These are phyloP conservation scores for Anguilla pacifica DNA, from an alignment of 2,797 vertebrate species.

Conservation along the genomic window DNA sequence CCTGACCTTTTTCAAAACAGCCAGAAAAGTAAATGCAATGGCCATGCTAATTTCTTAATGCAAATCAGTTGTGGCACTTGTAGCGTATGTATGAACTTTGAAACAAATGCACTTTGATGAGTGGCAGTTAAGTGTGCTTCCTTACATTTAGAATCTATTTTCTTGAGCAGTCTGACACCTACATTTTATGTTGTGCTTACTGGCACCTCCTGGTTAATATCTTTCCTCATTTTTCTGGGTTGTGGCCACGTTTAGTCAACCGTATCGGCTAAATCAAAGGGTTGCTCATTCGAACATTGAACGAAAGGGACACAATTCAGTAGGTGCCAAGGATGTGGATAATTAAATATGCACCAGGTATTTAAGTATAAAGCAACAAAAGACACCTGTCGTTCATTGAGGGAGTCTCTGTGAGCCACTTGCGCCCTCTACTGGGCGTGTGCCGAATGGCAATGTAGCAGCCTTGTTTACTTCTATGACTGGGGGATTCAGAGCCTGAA, in stretches of 20 bases:
- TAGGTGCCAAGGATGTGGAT: no score
- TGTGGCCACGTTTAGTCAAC: slow-evolving; percentile 19
- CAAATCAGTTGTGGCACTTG: neutral
- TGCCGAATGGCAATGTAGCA: slow-evolving; percentile 80
- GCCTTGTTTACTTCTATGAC: slow-evolving; percentile 78
- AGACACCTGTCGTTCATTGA: slow-evolving; percentile 96
- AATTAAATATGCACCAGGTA: no score
- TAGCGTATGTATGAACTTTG: neutral
- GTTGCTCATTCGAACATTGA: neutral
- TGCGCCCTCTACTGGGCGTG: slow-evolving; percentile 88
- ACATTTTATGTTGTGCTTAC: slow-evolving; percentile 99
- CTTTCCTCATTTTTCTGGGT: slow-evolving; percentile 97
- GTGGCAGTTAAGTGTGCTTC: neutral
- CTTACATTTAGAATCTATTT: slow-evolving; percentile 79
- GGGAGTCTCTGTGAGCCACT: slow-evolving; percentile 93
- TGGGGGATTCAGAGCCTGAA: slow-evolving; percentile 81
- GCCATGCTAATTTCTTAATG: neutral
- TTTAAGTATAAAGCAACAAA: no score
- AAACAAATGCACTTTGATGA: neutral
- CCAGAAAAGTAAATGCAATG: neutral
- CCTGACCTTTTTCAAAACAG: no score
- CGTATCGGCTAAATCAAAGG: neutral
- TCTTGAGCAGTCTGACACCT: slow-evolving; percentile 95
- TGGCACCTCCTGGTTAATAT: slow-evolving; percentile 97
- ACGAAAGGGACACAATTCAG: neutral